Evolutionary conservation across 2,113 vertebrate genomes (phyloP).

Genomic region (Meleagris gallopavo): DNA sequence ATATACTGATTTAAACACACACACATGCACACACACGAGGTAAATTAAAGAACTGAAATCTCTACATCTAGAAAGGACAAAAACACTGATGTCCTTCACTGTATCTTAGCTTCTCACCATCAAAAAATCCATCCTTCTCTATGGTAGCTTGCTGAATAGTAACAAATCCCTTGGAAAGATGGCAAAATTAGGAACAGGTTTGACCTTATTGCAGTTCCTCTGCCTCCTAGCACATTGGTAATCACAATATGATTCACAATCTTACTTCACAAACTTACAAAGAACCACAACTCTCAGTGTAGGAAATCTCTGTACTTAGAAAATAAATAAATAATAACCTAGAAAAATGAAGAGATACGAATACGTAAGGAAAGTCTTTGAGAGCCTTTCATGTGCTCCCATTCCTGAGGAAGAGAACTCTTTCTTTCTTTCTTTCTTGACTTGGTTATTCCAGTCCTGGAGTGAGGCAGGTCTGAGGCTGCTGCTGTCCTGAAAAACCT

Average conservation of each 20-base stretch:
- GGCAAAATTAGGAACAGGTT: not conserved
- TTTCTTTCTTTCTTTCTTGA: not conserved
- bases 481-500: conserved; percentile 55
- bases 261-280: not conserved
- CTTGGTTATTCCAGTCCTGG: not conserved
- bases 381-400: not conserved
- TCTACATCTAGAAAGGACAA: not conserved
- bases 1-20: not conserved
- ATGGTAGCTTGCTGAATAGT: not conserved
- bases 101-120: not conserved
- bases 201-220: not conserved
- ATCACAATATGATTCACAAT: not conserved
- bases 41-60: not conserved
- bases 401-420: not conserved
- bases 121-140: not conserved
- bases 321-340: not conserved
- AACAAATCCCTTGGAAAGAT: not conserved
- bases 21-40: not conserved
- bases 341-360: not conserved
- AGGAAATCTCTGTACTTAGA: not conserved
- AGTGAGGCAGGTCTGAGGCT: conserved; percentile 14
- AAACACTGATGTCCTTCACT: accelerated
- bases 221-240: not conserved
- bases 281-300: not conserved
- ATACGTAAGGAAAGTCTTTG: not conserved